These are phyloP conservation scores for Chiropotes sagulatus DNA, from an alignment of 2,797 vertebrate species.

Conservation along the genomic window DNA sequence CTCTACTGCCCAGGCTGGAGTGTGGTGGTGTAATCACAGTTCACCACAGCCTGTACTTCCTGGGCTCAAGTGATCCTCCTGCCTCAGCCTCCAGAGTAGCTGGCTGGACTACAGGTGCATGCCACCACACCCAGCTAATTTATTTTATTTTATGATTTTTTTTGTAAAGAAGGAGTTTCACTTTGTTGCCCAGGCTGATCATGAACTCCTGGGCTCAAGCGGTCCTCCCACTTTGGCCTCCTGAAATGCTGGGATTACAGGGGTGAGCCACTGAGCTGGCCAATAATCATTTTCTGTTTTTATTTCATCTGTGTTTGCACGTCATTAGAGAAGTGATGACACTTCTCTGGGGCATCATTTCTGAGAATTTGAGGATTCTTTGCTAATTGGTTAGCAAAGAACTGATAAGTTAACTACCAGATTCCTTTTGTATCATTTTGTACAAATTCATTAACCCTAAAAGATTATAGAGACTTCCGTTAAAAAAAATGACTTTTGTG, in stretches of 20 bases:
- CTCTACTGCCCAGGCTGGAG: not conserved
- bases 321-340: not conserved
- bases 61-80: not conserved
- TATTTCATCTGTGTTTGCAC: not conserved
- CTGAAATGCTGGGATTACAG: too few relatives aligned
- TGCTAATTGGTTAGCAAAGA: not conserved
- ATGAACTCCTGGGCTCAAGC: not conserved
- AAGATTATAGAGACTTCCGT: not conserved
- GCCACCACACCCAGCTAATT: not conserved
- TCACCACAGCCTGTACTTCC: not conserved
- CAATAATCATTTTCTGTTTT: not conserved
- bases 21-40: not conserved
- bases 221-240: not conserved
- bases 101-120: not conserved
- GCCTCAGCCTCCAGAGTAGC: not conserved
- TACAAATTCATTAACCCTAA: not conserved
- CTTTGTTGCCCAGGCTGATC: not conserved
- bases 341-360: not conserved
- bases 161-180: not conserved
- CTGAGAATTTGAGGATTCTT: not conserved
- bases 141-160: not conserved
- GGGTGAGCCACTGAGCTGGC: not conserved
- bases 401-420: not conserved
- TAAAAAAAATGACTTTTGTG: not conserved
- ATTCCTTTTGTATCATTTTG: not conserved